phyloP scores from a whole-genome alignment of 2,888 invertebrate genomes.

The Muscina levida region DNA sequence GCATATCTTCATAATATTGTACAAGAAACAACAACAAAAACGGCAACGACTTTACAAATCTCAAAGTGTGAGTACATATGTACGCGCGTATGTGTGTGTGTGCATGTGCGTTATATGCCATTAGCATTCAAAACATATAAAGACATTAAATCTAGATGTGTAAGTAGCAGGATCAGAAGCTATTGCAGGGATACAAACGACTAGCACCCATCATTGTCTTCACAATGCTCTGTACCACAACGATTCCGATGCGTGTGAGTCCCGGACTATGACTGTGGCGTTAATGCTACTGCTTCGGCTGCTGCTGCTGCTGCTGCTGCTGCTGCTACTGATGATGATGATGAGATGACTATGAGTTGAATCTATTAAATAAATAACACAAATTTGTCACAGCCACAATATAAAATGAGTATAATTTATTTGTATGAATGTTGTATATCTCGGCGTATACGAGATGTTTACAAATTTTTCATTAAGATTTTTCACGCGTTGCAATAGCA shows the following conservation, averaged over 20 bases:
- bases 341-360: conserved; percentile 23
- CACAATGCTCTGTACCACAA: neutral
- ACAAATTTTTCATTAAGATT: conserved; percentile 51
- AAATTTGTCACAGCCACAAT: conserved; percentile 60
- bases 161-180: conserved; percentile 22
- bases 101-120: conserved; percentile 61
- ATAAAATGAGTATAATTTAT: conserved; percentile 63
- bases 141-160: conserved; percentile 74
- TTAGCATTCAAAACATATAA: conserved; percentile 78
- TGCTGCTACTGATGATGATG: neutral
- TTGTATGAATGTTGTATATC: conserved; percentile 31
- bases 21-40: neutral
- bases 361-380: conserved; percentile 46
- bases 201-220: neutral
- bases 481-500: neutral
- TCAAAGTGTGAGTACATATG: neutral
- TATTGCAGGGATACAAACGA: conserved; percentile 31
- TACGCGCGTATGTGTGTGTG: neutral
- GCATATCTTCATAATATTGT: neutral
- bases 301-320: neutral
- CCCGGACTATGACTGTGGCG: no score
- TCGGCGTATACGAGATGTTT: conserved; percentile 38
- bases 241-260: neutral
- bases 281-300: neutral
- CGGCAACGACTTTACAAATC: neutral